Percentiles rank a stretch among this genome's conserved stretches.
These are phyloP conservation scores for Phalacrocorax brasilianus DNA, from an alignment of 2,113 vertebrate genomes.

Conservation along the genomic window DNA sequence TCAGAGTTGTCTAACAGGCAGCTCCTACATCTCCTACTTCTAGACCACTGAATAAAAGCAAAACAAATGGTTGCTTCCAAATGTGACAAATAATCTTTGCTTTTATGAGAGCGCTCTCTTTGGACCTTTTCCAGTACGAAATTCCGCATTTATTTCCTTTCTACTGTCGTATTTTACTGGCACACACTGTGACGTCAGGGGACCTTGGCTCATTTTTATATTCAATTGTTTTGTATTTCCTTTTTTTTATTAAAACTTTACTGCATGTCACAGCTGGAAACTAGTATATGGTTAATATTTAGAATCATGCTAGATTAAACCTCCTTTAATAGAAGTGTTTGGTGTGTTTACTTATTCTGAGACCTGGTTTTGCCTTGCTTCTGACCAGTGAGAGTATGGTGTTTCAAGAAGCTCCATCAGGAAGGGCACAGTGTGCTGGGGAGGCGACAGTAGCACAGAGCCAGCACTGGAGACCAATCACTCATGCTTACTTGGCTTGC, in stretches of 20 bases:
- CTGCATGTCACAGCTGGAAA: constrained; percentile 66
- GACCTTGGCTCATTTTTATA: constrained; percentile 32
- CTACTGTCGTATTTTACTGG: neutral
- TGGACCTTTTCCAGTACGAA: neutral
- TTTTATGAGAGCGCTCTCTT: neutral
- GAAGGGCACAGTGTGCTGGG: neutral
- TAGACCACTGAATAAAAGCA: neutral
- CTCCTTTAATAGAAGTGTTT: neutral
- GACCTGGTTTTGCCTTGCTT: neutral
- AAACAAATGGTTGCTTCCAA: neutral
- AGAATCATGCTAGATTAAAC: constrained; percentile 68
- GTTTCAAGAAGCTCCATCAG: neutral
- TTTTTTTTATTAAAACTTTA: constrained; percentile 9
- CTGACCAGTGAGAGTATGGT: neutral
- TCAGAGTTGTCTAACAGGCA: neutral
- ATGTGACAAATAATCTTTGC: neutral
- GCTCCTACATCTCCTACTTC: neutral
- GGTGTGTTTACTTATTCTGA: neutral
- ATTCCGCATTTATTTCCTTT: neutral
- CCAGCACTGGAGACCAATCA: neutral
- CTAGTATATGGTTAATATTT: constrained; percentile 24
- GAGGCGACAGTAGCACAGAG: neutral
- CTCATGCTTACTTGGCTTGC: neutral
- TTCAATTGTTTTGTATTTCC: constrained; percentile 18
- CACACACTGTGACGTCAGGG: constrained; percentile 41